phyloP scores from a whole-genome alignment of 2,113 vertebrate genomes.

The Myodes glareolus region DNA sequence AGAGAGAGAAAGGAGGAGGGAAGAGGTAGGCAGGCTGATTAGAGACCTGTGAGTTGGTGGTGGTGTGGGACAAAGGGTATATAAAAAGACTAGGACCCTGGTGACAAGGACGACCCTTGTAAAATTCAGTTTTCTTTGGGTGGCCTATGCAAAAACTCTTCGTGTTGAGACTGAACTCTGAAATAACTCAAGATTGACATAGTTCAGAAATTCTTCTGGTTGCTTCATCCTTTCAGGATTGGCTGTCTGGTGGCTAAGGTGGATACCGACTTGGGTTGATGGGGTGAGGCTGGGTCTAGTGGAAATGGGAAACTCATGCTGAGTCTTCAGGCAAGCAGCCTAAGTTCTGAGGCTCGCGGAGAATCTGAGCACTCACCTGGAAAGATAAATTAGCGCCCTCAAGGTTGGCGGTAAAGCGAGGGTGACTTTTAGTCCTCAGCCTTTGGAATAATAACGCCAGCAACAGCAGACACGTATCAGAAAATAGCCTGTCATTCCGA shows the following conservation, averaged over 20 bases:
- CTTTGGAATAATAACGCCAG: neutral
- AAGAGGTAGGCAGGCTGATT: neutral
- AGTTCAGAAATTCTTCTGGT: neutral
- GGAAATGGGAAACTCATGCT: neutral
- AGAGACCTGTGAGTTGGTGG: neutral
- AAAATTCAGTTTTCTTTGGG: conserved; percentile 26
- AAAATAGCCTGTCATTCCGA: conserved; percentile 22
- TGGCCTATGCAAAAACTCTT: neutral
- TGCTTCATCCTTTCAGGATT: neutral
- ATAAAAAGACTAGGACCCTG: neutral
- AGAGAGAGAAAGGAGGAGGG: neutral
- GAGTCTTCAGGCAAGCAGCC: neutral
- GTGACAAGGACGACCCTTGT: conserved; percentile 40
- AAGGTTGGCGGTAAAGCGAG: neutral
- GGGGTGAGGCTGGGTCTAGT: too few relatives aligned
- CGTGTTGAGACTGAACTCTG: neutral
- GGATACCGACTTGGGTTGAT: accelerated
- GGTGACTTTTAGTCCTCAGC: neutral
- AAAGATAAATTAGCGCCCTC: neutral
- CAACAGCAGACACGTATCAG: neutral
- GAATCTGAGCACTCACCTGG: neutral
- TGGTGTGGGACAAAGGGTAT: conserved; percentile 12
- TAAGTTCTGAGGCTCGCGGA: neutral
- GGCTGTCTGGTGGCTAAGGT: neutral
- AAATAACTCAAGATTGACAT: neutral